Evolutionary conservation across 92 coral and sea anemone genomes (phyloP), one percentile per base, ranked within the genome.

Genomic region (Phenganax marumi): DNA sequence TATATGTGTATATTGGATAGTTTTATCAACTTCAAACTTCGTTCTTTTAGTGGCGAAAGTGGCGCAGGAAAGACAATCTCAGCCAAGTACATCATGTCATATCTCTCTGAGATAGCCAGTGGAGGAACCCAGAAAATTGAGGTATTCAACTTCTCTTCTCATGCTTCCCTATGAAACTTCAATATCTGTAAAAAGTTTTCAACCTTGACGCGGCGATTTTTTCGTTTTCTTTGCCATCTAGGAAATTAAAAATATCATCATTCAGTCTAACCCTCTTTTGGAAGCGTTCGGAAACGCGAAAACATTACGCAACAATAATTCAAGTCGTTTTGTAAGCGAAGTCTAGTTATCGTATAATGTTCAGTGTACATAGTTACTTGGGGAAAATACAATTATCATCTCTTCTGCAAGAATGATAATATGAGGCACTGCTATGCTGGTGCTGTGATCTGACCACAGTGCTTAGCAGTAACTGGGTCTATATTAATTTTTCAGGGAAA

Each of bases 261-360:
- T 91, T 55, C 97, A 93, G 71, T 91, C 97, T 22, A 93, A 93
- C 74, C 97, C 97, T 18, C 87, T 93, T 2, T 62, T 93, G 71
- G 97, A 93, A 79, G 97, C 97, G 10, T 93, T 93, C 82, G 97
- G 97, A 23, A 93, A 93, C 73, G 97, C 97, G 52, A 93, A 93
- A 90, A 93, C 97, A 7, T 86, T 91, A 51, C 90, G 93, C 75
- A 93, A 93, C 78, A 93, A 93, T 86, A 93, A 93, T 69, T 93
- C 97, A 22, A 93, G 97, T 75, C 87, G 97, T 84, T 93, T 92
- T 91, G 92, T 91, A 85, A 90, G 97, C n/a, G 7, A 56, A 14
- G 63, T 21, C 2, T 56, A 56, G 63, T 56, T 56, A 8, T 56
- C 22, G 63, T 56, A 56, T 33, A 33, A 33, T 33, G 43, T 33